Evolutionary conservation across 2,888 invertebrate genomes (phyloP).

Genomic region (Dastarcus helophoroides): DNA sequence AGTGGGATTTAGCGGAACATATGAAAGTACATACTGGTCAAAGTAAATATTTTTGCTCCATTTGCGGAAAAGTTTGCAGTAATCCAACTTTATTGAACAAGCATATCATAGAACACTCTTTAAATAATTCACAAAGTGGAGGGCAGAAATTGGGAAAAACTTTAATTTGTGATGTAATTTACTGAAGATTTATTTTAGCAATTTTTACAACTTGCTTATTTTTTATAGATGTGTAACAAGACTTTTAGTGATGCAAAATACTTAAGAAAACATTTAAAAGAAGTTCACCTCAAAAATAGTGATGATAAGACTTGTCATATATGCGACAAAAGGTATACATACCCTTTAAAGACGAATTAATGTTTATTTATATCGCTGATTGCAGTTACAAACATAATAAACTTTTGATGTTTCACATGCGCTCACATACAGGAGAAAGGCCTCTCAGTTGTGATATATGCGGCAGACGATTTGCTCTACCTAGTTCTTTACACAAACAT

Average conservation of each 20-base stretch:
- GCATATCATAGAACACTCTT: constrained; percentile 23
- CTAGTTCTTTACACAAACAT: constrained; percentile 34
- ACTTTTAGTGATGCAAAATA: constrained; percentile 26
- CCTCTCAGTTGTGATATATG: constrained; percentile 34
- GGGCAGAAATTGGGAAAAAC: constrained; percentile 15
- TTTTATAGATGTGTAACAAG: constrained; percentile 29
- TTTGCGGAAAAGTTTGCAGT: constrained; percentile 27
- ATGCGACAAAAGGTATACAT: constrained; percentile 31
- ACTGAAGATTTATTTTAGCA: not conserved
- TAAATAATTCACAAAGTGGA: constrained; percentile 15
- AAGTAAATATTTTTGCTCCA: constrained; percentile 30
- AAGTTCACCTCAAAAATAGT: constrained; percentile 23
- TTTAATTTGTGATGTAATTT: constrained; percentile 24
- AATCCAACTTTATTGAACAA: constrained; percentile 26
- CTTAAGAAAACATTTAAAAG: constrained; percentile 27
- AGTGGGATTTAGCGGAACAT: constrained; percentile 33
- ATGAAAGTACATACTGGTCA: constrained; percentile 32
- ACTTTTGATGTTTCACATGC: constrained; percentile 29
- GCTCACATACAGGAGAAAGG: constrained; percentile 33
- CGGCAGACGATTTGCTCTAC: constrained; percentile 30
- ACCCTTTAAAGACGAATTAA: constrained; percentile 2
- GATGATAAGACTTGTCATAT: constrained; percentile 24
- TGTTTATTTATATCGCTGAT: constrained; percentile 7
- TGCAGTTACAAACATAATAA: constrained; percentile 31
- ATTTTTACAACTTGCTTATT: constrained; percentile 6